Conservation (phyloP, 2,797 vertebrate genomes). For the Notolabrus celidotus region DNA sequence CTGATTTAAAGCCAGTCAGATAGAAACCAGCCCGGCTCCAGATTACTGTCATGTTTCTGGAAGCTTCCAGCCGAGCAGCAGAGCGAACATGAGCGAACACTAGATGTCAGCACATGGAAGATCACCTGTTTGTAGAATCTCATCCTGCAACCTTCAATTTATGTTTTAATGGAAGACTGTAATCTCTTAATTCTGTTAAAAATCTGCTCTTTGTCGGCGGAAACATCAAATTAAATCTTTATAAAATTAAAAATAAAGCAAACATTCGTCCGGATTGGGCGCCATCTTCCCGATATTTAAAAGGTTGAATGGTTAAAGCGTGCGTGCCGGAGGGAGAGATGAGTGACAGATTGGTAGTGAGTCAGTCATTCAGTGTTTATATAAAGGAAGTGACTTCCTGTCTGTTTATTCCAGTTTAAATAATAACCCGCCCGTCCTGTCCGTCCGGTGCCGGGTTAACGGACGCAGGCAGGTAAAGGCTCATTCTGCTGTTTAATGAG, state of each 20-base stretch:
- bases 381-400: too few species aligned
- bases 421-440: conserved; percentile 35
- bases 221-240: too few species aligned
- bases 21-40: not conserved
- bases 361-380: not conserved
- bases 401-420: conserved; percentile 10
- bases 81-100: not conserved
- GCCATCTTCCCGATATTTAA: too few species aligned
- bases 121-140: not conserved
- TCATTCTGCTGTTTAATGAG: not conserved
- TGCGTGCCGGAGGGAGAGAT: not conserved
- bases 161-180: not conserved
- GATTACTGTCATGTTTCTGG: not conserved
- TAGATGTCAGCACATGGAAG: not conserved
- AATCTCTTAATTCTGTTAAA: too few species aligned
- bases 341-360: not conserved
- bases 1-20: not conserved
- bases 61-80: not conserved
- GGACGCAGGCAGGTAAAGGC: not conserved
- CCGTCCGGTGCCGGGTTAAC: not conserved
- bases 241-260: too few species aligned
- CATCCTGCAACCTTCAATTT: too few species aligned
- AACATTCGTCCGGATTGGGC: too few species aligned
- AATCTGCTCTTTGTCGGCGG: too few species aligned
- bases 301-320: too few species aligned